These are phyloP conservation scores for Trissolcus japonicus DNA, from an alignment of 2,888 invertebrate genomes.

Conservation along the genomic window DNA sequence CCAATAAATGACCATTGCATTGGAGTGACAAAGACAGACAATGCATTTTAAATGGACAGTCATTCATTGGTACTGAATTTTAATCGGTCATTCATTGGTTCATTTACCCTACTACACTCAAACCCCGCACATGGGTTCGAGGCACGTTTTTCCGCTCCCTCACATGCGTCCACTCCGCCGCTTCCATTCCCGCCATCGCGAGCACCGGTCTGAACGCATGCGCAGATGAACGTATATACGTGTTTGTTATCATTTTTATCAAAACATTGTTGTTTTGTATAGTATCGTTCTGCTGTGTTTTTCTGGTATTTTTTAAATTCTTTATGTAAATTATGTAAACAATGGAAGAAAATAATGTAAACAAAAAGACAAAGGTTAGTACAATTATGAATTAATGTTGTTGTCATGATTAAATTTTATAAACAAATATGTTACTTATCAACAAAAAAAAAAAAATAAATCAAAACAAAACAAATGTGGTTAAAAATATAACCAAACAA, in stretches of 20 bases:
- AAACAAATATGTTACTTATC: background rate
- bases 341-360: background rate
- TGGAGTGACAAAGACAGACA: no score
- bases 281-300: no score
- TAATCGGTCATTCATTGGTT: no score
- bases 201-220: background rate
- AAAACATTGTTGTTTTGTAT: no score
- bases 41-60: no score
- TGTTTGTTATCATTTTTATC: background rate
- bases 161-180: background rate
- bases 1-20: no score
- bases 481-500: background rate
- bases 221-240: no score
- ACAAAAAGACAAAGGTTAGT: background rate
- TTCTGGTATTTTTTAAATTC: background rate
- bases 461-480: background rate
- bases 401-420: background rate
- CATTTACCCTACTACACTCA: no score
- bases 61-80: no score
- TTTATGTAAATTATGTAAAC: background rate
- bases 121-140: conserved; percentile 1
- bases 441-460: background rate
- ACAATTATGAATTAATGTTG: conserved; percentile 1
- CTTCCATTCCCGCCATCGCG: background rate
- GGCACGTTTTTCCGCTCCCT: background rate